phyloP scores from a whole-genome alignment of 2,888 invertebrate genomes.

The Copidosoma aretas region DNA sequence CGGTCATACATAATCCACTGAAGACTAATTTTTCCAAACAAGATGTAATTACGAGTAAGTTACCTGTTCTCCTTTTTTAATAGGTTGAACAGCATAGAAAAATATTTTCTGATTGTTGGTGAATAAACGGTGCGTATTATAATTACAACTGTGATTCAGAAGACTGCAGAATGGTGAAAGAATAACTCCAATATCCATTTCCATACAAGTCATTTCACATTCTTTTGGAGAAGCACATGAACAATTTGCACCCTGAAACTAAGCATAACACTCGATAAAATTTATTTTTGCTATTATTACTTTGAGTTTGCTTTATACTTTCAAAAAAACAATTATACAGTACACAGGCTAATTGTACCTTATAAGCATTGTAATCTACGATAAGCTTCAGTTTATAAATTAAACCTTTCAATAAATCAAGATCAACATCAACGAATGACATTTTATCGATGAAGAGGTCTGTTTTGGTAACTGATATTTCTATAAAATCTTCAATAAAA shows the following conservation, averaged over 20 bases:
- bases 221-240: background rate
- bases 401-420: too few species aligned
- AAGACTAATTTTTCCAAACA: too few species aligned
- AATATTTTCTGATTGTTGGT: constrained; percentile 5
- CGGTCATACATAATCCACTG: too few species aligned
- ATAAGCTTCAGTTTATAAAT: background rate
- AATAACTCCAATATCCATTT: background rate
- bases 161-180: background rate
- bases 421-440: background rate
- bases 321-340: too few species aligned
- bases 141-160: constrained; percentile 6
- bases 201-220: background rate
- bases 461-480: too few species aligned
- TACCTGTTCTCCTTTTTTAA: constrained; percentile 18
- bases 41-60: background rate
- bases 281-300: too few species aligned
- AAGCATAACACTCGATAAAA: too few species aligned
- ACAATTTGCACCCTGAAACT: background rate
- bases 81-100: constrained; percentile 6
- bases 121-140: constrained; percentile 35
- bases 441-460: background rate
- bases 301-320: background rate
- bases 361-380: too few species aligned
- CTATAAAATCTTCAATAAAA: background rate
- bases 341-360: background rate